Evolutionary conservation across 2,888 invertebrate species (phyloP).

Genomic region (Lasioglossum oenotherae): DNA sequence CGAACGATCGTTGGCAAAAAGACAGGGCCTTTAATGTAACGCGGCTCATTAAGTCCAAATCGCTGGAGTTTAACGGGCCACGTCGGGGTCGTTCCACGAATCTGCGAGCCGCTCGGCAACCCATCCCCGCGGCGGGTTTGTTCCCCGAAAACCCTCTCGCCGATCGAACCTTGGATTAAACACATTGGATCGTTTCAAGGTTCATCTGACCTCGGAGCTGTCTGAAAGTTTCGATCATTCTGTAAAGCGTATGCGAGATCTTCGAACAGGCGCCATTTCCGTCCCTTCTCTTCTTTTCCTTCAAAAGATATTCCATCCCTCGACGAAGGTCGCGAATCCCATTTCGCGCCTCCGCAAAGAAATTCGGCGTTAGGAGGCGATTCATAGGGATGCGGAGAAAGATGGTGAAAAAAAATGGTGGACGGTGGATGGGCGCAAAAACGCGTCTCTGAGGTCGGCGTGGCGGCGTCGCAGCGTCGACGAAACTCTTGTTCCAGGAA

Average conservation of each 20-base stretch:
- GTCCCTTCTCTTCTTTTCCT: no score
- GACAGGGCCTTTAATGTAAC: conserved; percentile 55
- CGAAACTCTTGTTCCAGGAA: conserved; percentile 80
- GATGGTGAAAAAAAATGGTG: conserved; percentile 56
- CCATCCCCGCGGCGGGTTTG: conserved; percentile 8
- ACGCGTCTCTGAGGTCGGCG: conserved; percentile 74
- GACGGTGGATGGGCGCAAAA: conserved; percentile 73
- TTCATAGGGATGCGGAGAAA: conserved; percentile 42
- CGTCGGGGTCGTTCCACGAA: conserved; percentile 67
- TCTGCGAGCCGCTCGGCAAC: conserved; percentile 44
- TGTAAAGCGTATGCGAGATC: neutral
- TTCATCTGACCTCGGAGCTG: neutral
- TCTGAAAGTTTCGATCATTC: neutral
- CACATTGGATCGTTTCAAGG: neutral
- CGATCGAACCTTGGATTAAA: conserved; percentile 28
- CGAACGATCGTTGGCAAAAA: conserved; percentile 61
- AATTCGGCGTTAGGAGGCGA: conserved; percentile 18
- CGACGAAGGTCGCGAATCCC: neutral
- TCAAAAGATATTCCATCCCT: neutral
- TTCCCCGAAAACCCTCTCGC: conserved; percentile 39
- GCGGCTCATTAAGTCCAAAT: conserved; percentile 66
- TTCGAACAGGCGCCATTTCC: neutral
- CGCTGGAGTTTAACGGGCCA: conserved; percentile 68
- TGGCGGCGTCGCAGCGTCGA: conserved; percentile 54
- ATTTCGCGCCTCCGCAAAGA: conserved; percentile 32